Evolutionary conservation across 2,797 vertebrate genomes (phyloP), one percentile per base, ranked within the genome.

Genomic region (Ptychobarbus kaznakovi): DNA sequence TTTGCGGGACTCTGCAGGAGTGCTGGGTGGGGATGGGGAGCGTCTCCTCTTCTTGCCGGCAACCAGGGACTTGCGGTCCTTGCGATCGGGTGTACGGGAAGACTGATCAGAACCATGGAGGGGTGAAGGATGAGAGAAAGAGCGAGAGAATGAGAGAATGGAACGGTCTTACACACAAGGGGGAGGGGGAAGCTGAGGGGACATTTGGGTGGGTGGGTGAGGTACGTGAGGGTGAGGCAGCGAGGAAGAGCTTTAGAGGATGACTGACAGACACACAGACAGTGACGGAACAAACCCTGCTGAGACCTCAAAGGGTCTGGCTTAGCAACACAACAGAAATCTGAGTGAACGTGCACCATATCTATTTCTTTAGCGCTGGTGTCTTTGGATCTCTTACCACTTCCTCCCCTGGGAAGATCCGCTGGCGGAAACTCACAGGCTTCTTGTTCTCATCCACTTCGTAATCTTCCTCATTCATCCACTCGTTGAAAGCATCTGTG

Each of bases 401-500:
- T 87, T 99, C 98, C 35, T 97, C 98, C 58, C 97, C 97, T 72
- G 96, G 96, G 91, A 97, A 97, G 93, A 98, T 96, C 84, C 94
- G 96, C 92, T 97, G 97, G 4, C 98, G 96, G 90, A 96, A 97
- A 87, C 91, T 96, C 87, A 97, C 94, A 0, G 95, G 93, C 89
- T 99, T 99, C 94, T 97, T 97, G 92, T 95, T 97, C 88, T 99
- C 98, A 20, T 99, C 98, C 35, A 99, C 96, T 91, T 99, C 98
- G 0, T 99, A 99, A 93, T 99, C 98, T 87, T 99, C 98, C 80
- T 99, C 98, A 10, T 98, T 99, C 98, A 99, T 98, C 98, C 98
- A 99, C 87, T 99, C 98, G 0, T 99, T 99, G 91, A 97, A 99
- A 66, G 97, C 80, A 8, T 98, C 98, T 0, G 96, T 99, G 93